Evolutionary conservation across 2,113 vertebrate genomes (phyloP), one percentile per base, ranked within the genome.

Genomic region (Ammodytes marinus): DNA sequence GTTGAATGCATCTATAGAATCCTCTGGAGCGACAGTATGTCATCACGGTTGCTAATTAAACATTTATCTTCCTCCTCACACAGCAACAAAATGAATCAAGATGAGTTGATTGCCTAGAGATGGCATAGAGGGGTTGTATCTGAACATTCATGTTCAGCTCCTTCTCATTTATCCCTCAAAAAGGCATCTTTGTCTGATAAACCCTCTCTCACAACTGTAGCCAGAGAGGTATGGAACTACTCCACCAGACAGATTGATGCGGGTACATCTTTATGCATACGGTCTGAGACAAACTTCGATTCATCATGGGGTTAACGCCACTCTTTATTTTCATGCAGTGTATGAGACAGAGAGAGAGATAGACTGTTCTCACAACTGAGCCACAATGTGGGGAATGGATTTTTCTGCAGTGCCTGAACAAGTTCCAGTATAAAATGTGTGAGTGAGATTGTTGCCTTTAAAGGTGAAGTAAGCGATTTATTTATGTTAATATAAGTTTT

Each of bases 161-260:
- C 13, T 74, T 80, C 57, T 68, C 58, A 85, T 83, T 82, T 82
- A 79, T 78, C 67, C 27, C 47, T 88, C 66, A 72, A 81, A 88
- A 83, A 52, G 50, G 53, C 66, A 84, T 85, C 64, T 87, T 87
- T 88, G 87, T 91, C 88, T 92, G 91, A 84, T 86, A 89, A 92
- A 91, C 86, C 81, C 69, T 85, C 83, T 85, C 72, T 75, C 42
- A 70, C 64, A 76, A 69, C 67, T 75, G 53, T 66, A 61, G 45
- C 17, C 5, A 73, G 54, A 65, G 43, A 61, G 53, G 43, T 60
- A 86, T 72, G 68, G 71, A 76, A 78, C 69, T 57, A 14, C 72
- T 71, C 67, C 66, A 54, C 39, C 59, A 43, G 76, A 57, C 69
- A 71, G 65, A 68, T 64, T 47, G 15, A 1, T 0, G 2, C 35